Evolutionary conservation across 1,140 invertebrate genomes (phyloP).

Genomic region (Hycleus phaleratus): DNA sequence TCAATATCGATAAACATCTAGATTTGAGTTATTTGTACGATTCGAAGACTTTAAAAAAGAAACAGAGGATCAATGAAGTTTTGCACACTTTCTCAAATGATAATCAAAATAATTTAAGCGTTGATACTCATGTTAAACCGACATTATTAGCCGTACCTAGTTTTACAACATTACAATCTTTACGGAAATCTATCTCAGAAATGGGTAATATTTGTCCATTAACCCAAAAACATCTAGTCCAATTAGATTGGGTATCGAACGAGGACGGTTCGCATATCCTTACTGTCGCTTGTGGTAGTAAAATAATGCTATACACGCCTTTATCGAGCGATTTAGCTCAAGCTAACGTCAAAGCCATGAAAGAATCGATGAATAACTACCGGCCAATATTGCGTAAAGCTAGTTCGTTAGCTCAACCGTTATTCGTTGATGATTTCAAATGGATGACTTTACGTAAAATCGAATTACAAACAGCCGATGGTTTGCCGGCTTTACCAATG

Average conservation of each 20-base stretch:
- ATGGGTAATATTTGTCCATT: slow-evolving; percentile 83
- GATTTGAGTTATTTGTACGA: slow-evolving; percentile 79
- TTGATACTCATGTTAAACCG: slow-evolving; percentile 64
- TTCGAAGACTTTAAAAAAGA: slow-evolving; percentile 69
- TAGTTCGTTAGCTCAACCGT: slow-evolving; percentile 73
- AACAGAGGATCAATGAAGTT: slow-evolving; percentile 66
- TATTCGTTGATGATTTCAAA: slow-evolving; percentile 78
- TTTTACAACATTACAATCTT: slow-evolving; percentile 83
- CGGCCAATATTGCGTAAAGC: slow-evolving; percentile 78
- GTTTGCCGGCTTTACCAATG: slow-evolving; percentile 92
- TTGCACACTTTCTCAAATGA: slow-evolving; percentile 52
- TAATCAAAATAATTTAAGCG: slow-evolving; percentile 47
- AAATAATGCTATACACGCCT: slow-evolving; percentile 77
- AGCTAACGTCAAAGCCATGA: slow-evolving; percentile 72
- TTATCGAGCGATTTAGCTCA: slow-evolving; percentile 85
- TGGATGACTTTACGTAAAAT: slow-evolving; percentile 96
- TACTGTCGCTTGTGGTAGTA: slow-evolving; percentile 92
- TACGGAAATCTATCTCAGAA: slow-evolving; percentile 82
- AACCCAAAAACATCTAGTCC: slow-evolving; percentile 82
- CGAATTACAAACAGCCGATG: slow-evolving; percentile 88
- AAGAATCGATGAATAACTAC: slow-evolving; percentile 47
- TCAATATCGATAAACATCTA: slow-evolving; percentile 68
- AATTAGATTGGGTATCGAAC: slow-evolving; percentile 97
- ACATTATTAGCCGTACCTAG: slow-evolving; percentile 79
- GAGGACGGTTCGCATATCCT: slow-evolving; percentile 98